Conservation (phyloP, 2,797 vertebrate species). For the Valencia hispanica region DNA sequence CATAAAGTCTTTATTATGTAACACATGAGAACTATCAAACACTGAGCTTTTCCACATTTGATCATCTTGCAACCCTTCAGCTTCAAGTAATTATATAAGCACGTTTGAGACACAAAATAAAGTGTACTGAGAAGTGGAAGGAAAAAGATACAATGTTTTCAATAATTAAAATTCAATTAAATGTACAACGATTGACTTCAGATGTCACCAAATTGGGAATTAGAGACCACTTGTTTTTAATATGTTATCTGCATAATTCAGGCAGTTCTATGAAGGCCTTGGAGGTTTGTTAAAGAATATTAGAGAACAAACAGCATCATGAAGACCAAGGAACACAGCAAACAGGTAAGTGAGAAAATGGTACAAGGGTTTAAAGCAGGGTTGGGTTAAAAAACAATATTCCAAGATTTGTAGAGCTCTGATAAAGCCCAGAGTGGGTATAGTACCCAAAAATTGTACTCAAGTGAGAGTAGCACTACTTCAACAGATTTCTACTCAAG, state of each 20-base stretch:
- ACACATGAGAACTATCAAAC: neutral
- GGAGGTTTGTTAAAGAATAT: neutral
- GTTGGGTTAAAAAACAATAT: too few species aligned
- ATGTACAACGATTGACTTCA: neutral
- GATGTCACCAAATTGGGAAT: neutral
- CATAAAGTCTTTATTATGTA: neutral
- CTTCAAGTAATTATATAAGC: neutral
- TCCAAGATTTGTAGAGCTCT: too few species aligned
- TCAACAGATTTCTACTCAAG: too few species aligned
- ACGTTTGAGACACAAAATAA: neutral
- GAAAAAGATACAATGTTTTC: neutral
- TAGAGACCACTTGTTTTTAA: neutral
- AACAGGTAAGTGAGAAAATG: neutral
- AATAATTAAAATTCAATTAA: too few species aligned
- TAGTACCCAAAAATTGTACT: too few species aligned
- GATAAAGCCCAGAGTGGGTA: too few species aligned
- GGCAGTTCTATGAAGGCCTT: neutral
- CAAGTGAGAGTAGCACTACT: too few species aligned
- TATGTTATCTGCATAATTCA: neutral
- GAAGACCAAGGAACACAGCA: neutral
- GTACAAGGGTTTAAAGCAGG: neutral
- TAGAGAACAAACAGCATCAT: neutral
- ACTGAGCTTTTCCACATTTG: neutral
- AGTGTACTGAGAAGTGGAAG: neutral
- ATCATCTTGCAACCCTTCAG: neutral